A percentile compares a stretch with the other conserved stretches of the same genome.
Conservation (phyloP, 2,113 vertebrate species). For the Craseonycteris thonglongyai region DNA sequence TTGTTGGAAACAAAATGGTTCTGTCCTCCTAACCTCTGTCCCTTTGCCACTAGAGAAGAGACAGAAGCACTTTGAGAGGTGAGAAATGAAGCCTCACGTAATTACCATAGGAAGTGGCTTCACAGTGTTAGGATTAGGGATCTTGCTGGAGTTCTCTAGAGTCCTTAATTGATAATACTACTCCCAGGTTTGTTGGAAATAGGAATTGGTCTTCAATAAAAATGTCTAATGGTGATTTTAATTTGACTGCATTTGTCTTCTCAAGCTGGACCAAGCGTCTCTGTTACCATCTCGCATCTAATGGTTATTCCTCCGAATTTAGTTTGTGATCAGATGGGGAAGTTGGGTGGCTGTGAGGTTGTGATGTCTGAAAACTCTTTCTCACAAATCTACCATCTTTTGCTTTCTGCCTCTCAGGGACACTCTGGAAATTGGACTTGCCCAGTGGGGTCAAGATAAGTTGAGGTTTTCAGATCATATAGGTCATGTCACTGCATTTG, state of each 20-base stretch:
- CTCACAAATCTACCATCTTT: not conserved
- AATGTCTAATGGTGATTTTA: not conserved
- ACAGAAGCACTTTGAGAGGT: not conserved
- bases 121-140: not conserved
- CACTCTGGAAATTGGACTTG: not conserved
- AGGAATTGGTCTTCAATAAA: not conserved
- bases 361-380: not conserved
- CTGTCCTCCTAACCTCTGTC: conserved; percentile 28
- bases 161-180: not conserved
- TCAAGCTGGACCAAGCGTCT: not conserved
- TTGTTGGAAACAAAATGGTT: not conserved
- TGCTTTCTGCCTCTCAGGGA: not conserved
- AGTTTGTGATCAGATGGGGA: not conserved
- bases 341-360: not conserved
- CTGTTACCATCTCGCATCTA: not conserved
- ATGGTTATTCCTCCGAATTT: not conserved
- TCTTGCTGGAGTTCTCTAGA: not conserved
- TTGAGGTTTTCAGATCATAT: not conserved
- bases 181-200: not conserved
- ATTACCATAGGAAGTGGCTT: conserved; percentile 42
- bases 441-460: not conserved
- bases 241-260: not conserved
- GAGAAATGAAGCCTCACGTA: conserved; percentile 40
- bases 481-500: not conserved
- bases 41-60: not conserved